Conservation (phyloP, 2,113 vertebrate species). For the Peromyscus maniculatus region DNA sequence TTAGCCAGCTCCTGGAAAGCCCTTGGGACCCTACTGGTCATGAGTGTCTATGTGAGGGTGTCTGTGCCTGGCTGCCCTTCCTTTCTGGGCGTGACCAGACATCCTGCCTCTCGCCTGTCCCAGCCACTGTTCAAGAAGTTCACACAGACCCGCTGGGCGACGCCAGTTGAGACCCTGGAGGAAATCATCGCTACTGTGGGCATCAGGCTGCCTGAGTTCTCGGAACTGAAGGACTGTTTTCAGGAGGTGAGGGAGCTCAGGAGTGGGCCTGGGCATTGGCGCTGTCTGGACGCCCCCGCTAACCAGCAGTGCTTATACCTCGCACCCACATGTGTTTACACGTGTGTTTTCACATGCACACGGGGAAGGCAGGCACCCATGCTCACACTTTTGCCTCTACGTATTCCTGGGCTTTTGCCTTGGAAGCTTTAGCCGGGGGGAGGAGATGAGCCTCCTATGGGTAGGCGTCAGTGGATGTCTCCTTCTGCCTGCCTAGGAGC, state of each 20-base stretch:
- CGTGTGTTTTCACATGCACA: neutral
- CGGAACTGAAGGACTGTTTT: slow-evolving; percentile 84
- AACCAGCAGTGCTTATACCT: neutral
- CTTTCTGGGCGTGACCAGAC: neutral
- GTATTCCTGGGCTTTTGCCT: neutral
- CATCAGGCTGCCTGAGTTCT: slow-evolving; percentile 82
- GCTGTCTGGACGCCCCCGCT: too few species aligned
- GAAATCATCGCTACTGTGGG: slow-evolving; percentile 86
- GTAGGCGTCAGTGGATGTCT: neutral
- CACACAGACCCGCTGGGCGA: slow-evolving; percentile 89
- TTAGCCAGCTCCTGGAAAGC: neutral
- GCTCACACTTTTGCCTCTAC: neutral
- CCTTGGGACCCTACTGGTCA: neutral
- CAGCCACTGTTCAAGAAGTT: slow-evolving; percentile 89
- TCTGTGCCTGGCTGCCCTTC: neutral
- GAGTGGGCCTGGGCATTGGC: neutral
- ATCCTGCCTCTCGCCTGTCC: neutral
- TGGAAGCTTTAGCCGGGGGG: neutral
- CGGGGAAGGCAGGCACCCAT: neutral
- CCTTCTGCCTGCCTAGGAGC: slow-evolving; percentile 82
- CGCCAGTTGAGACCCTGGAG: slow-evolving; percentile 82
- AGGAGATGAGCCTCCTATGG: neutral
- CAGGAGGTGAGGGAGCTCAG: slow-evolving; percentile 80
- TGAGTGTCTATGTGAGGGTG: neutral
- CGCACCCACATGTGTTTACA: neutral